Conservation (phyloP, 2,797 vertebrate species). For the Prionace glauca region DNA sequence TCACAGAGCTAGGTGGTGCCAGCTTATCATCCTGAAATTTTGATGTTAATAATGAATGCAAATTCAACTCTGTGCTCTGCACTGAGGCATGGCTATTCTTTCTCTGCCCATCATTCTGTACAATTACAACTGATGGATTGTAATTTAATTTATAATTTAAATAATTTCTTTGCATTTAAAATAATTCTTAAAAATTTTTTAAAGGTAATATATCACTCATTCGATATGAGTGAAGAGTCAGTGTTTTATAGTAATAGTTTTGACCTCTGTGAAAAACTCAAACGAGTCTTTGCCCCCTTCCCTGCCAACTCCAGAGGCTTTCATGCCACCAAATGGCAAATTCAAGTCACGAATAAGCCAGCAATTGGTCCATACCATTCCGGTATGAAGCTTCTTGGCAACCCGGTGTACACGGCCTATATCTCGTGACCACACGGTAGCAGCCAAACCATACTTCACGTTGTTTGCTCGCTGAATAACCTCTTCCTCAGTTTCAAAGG, state of each 20-base stretch:
- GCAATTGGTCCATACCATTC: slow-evolving; percentile 93
- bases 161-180: not conserved
- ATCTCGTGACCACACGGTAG: slow-evolving; percentile 77
- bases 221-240: slow-evolving; percentile 50
- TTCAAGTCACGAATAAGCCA: slow-evolving; percentile 92
- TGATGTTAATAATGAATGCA: not conserved
- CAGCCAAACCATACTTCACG: slow-evolving; percentile 80
- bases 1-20: too few relatives aligned
- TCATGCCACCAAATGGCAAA: slow-evolving; percentile 94
- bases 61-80: not conserved
- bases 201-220: not conserved
- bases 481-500: slow-evolving; percentile 84
- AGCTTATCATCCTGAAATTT: not conserved
- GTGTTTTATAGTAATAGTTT: slow-evolving; percentile 83
- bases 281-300: slow-evolving; percentile 89
- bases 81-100: not conserved
- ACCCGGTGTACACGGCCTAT: slow-evolving; percentile 77
- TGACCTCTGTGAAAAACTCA: slow-evolving; percentile 92
- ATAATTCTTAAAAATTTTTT: not conserved
- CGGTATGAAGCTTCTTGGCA: slow-evolving; percentile 71
- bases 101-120: too few relatives aligned
- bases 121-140: not conserved
- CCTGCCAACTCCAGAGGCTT: slow-evolving; percentile 83
- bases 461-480: slow-evolving; percentile 73
- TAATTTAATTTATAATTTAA: not conserved